Evolutionary conservation across 2,797 vertebrate genomes (phyloP), one percentile per base, ranked within the genome.

Genomic region (Semotilus atromaculatus): DNA sequence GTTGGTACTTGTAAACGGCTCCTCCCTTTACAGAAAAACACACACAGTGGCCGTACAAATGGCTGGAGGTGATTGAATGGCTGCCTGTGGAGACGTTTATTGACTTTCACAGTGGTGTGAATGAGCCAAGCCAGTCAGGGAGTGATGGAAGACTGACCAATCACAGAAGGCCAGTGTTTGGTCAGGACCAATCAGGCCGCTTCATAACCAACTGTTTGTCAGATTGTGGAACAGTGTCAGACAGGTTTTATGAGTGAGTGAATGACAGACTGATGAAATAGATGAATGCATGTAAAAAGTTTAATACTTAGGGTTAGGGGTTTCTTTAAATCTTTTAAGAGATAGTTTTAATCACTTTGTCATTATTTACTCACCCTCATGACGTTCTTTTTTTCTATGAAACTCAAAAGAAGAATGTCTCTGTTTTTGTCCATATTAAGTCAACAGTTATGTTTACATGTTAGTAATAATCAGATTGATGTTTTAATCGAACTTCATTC

Each of bases 1-100:
- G 88, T 80, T 48, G 80, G 34, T 86, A 51, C 88, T 83, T 48
- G 88, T 80, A 67, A 76, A 67, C 9, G 18, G 53, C 77, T 84
- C 85, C 83, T 80, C 83, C 75, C 74, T 78, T 77, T 72, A 68
- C 68, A 29, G 55, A 66, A 79, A 84, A 36, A 80, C 40, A 75
- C 72, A 73, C 78, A 79, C 85, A 73, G 71, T 29, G 55, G 38
- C 71, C 34, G 62, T 70, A 67, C 84, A 80, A 86, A 80, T 83
- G 81, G 80, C 80, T 80, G 60, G 62, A 88, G 71, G 71, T 81
- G 55, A 73, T 62, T 82, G 74, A 85, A 55, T 66, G 36, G 8
- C 79, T 71, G 48, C 83, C 60, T 84, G 86, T 84, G 73, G 86
- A 87, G 66, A 84, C 51, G 23, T 87, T 87, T 87, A 84, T 84